Base-by-base conservation (phyloP, 1,140 invertebrate genomes). In the Gyrodactylus bullatarudis region DNA sequence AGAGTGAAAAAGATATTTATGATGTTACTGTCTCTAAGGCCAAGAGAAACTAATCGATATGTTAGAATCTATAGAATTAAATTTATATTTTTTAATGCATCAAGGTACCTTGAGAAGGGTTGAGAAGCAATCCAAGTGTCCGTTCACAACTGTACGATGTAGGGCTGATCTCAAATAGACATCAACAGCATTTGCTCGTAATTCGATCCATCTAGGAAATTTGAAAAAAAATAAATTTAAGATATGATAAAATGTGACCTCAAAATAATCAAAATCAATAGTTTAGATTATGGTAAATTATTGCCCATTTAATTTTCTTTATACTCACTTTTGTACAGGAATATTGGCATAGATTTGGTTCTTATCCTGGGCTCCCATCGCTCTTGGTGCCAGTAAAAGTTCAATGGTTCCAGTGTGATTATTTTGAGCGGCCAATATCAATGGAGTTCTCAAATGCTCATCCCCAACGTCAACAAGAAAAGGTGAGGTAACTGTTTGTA, bases 381-480 rank as follows among this genome's bases (percentile, higher is more conserved):
- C 34, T n/a, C 34, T 54, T n/a, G 34, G 34, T 16, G 34, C 34
- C n/a, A 54, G 34, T 54, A 54, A 54, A n/a, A 54, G 34, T 26
- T 71, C 70, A 26, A 24, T 24, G 1, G 70, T 71, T 24, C 70
- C 24, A n/a, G 26, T 71, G 23, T 71, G 70, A 23, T 24, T 24
- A n/a, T 71, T 24, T 71, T 71, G 70, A 1, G 24, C 70, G 1
- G 70, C 70, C 1, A 71, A 20, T 20, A 71, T 71, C 24, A 71
- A 25, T 25, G 70, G 70, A 24, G 21, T 71, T n/a, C 70, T 71
- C 24, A 23, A 23, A 26, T 71, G 70, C 24, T 71, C 70, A 71
- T 71, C 70, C 16, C 21, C 21, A 24, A 21, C 24, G 24, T 71
- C 70, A 25, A 71, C 70, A 1, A 71, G 24, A n/a, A 54, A 54